Percentiles rank a stretch among this genome's conserved stretches.
phyloP scores from a whole-genome alignment of 2,797 vertebrate genomes.

The Phataginus tetradactyla region DNA sequence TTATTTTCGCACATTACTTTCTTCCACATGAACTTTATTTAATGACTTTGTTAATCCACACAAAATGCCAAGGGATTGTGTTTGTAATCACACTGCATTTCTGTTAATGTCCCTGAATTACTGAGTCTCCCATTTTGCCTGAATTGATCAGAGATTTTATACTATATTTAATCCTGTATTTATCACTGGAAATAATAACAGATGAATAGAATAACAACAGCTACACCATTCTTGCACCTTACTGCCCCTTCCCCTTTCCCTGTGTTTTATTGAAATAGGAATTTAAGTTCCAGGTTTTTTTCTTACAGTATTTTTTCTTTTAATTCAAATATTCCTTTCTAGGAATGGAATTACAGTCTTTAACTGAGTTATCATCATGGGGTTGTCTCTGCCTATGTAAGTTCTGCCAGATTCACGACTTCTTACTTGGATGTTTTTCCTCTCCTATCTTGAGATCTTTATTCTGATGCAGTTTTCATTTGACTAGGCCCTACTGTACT shows the following conservation, averaged over 20 bases:
- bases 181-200: neutral
- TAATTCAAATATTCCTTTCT: neutral
- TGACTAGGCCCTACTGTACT: neutral
- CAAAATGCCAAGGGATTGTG: neutral
- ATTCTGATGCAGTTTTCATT: neutral
- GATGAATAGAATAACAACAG: neutral
- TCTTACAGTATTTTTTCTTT: neutral
- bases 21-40: neutral
- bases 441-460: neutral
- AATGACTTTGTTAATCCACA: neutral
- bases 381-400: fast-evolving
- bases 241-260: neutral
- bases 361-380: neutral
- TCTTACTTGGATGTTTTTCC: neutral
- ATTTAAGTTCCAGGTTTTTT: neutral
- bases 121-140: neutral
- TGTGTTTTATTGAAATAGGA: neutral
- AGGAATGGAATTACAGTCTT: neutral
- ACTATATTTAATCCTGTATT: neutral
- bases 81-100: neutral
- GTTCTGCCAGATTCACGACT: neutral
- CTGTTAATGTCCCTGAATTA: neutral
- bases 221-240: neutral
- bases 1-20: neutral
- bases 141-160: neutral